Evolutionary conservation across 2,888 invertebrate species (phyloP).

Genomic region (Patella caerulea): DNA sequence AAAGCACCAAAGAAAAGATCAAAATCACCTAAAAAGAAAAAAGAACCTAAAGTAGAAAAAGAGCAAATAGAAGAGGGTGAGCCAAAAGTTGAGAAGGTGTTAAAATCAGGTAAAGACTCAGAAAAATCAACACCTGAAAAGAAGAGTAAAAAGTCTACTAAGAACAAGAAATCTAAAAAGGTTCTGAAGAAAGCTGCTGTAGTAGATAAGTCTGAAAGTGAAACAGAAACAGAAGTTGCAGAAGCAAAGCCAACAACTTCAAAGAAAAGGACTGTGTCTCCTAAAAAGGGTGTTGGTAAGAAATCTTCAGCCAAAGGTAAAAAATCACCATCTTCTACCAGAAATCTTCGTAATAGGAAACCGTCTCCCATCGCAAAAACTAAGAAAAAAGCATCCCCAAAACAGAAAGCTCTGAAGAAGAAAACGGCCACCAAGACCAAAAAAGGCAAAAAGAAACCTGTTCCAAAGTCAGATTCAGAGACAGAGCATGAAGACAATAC

Average conservation of each 20-base stretch:
- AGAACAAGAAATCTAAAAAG: slow-evolving; percentile 30
- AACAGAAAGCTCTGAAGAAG: slow-evolving; percentile 17
- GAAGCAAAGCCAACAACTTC: slow-evolving; percentile 2
- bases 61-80: background rate
- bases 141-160: slow-evolving; percentile 25
- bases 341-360: slow-evolving; percentile 13
- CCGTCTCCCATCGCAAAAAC: slow-evolving; percentile 23
- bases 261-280: slow-evolving; percentile 8
- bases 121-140: slow-evolving; percentile 24
- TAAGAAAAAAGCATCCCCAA: slow-evolving; percentile 29
- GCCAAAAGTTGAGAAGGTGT: background rate
- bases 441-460: slow-evolving; percentile 17
- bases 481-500: slow-evolving; percentile 22
- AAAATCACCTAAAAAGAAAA: slow-evolving; percentile 23
- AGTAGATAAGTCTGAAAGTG: slow-evolving; percentile 4
- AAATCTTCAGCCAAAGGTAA: slow-evolving; percentile 25
- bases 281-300: slow-evolving; percentile 12
- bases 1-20: slow-evolving; percentile 23
- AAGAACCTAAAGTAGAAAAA: slow-evolving; percentile 1
- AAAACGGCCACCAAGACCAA: slow-evolving; percentile 5
- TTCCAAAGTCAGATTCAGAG: slow-evolving; percentile 12
- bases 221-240: slow-evolving; percentile 2
- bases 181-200: slow-evolving; percentile 9
- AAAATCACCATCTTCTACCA: slow-evolving; percentile 21
- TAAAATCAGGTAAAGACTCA: background rate